Conservation (phyloP, 2,113 vertebrate genomes). For the Plecotus auritus region DNA sequence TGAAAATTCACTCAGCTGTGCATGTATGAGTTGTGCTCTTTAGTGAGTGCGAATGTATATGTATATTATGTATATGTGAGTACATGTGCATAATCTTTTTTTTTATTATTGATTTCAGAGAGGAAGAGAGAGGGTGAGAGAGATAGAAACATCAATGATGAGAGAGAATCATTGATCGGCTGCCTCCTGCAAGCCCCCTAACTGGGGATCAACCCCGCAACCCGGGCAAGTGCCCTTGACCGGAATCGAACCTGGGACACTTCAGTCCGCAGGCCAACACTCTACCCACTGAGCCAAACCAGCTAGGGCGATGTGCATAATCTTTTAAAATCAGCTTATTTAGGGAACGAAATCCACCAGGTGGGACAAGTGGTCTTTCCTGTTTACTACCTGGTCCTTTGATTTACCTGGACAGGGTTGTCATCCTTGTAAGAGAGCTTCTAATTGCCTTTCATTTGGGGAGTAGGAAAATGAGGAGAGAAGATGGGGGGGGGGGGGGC, state of each 20-base stretch:
- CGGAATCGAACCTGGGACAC: too few species aligned
- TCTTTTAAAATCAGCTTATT: background rate
- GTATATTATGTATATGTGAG: rapidly evolving
- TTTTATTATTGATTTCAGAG: too few species aligned
- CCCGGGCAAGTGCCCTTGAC: too few species aligned
- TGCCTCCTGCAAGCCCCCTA: too few species aligned
- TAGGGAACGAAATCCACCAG: background rate
- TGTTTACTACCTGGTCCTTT: background rate
- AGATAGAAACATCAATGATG: too few species aligned
- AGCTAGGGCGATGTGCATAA: background rate
- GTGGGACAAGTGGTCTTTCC: background rate
- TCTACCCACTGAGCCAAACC: too few species aligned
- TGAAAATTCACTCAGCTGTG: background rate
- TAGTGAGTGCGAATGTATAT: background rate
- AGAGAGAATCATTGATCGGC: too few species aligned
- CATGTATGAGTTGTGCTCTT: background rate
- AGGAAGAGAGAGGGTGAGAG: too few species aligned
- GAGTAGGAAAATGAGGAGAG: background rate
- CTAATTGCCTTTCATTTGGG: background rate
- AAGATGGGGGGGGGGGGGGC: too few species aligned
- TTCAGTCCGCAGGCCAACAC: too few species aligned
- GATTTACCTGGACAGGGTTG: rapidly evolving
- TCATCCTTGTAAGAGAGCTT: background rate
- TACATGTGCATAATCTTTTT: background rate
- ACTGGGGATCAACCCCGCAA: too few species aligned